Evolutionary conservation across 2,113 vertebrate genomes (phyloP).

Genomic region (Patagioenas fasciata): DNA sequence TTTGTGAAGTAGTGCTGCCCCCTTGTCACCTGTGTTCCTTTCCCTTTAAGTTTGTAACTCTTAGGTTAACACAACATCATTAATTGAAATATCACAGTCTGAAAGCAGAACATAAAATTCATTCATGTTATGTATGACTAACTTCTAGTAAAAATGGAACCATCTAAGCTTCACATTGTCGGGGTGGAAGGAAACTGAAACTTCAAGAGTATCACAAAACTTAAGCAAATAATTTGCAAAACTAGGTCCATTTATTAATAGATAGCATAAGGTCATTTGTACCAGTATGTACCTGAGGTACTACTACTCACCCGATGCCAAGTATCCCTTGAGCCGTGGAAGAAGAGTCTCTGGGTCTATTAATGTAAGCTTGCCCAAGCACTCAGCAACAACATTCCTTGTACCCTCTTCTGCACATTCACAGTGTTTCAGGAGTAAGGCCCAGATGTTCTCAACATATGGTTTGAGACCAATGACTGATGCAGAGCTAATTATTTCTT

Average conservation of each 20-base stretch:
- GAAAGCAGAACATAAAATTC: neutral
- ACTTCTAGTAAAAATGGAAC: neutral
- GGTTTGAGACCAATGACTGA: constrained; percentile 93
- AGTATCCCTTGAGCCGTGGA: constrained; percentile 94
- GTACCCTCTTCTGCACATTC: constrained; percentile 98
- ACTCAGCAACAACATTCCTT: constrained; percentile 96
- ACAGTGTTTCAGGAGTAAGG: constrained; percentile 94
- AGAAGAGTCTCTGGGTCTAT: constrained; percentile 97
- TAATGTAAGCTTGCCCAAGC: constrained; percentile 94
- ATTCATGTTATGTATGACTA: neutral
- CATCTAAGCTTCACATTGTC: neutral
- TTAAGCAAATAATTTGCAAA: neutral
- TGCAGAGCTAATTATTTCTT: constrained; percentile 98
- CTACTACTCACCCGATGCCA: constrained; percentile 87
- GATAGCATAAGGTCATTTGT: neutral
- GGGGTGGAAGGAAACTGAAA: neutral
- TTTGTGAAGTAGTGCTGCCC: neutral
- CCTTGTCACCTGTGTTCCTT: neutral
- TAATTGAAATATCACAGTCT: neutral
- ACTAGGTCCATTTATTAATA: neutral
- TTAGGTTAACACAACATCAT: neutral
- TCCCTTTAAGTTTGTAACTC: neutral
- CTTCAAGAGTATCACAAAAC: neutral
- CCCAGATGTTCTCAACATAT: constrained; percentile 96
- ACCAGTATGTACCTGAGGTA: neutral